These are phyloP conservation scores for Salvelinus fontinalis DNA, from an alignment of 2,113 vertebrate species.

Conservation along the genomic window DNA sequence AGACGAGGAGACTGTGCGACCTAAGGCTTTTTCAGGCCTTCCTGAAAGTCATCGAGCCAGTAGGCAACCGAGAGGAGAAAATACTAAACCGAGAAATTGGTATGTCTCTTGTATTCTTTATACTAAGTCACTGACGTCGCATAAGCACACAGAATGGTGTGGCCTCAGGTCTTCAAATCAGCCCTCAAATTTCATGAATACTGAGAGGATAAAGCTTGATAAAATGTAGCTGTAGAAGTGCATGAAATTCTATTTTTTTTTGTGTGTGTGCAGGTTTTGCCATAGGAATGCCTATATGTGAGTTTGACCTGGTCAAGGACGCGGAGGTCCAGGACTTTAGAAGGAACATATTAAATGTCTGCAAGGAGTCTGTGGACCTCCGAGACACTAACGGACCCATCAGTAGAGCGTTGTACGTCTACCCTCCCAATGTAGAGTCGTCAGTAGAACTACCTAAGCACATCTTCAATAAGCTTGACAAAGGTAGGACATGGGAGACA, in stretches of 20 bases:
- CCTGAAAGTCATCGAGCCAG: slow-evolving; percentile 97
- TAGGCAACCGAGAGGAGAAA: slow-evolving; percentile 98
- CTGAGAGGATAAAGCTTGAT: not conserved
- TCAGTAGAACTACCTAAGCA: slow-evolving; percentile 92
- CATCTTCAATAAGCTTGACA: slow-evolving; percentile 96
- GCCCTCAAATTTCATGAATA: not conserved
- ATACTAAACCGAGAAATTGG: slow-evolving; percentile 98
- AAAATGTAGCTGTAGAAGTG: not conserved
- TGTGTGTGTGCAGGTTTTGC: slow-evolving; percentile 84
- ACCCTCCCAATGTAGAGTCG: slow-evolving; percentile 97
- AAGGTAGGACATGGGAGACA: slow-evolving; percentile 76
- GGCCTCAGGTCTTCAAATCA: not conserved
- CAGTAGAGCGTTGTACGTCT: slow-evolving; percentile 94
- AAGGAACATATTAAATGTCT: slow-evolving; percentile 96
- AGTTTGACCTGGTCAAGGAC: slow-evolving; percentile 98
- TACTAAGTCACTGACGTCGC: not conserved
- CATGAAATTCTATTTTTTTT: not conserved
- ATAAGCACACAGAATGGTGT: not conserved
- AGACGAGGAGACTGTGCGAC: slow-evolving; percentile 94
- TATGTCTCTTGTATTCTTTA: slow-evolving; percentile 62
- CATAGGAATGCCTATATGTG: slow-evolving; percentile 97
- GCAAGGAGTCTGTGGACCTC: slow-evolving; percentile 96
- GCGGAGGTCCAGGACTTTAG: slow-evolving; percentile 97
- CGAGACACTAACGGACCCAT: slow-evolving; percentile 89
- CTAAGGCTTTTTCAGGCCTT: slow-evolving; percentile 95